Conservation (phyloP, 2,888 invertebrate species). For the Liodrosophila aerea region DNA sequence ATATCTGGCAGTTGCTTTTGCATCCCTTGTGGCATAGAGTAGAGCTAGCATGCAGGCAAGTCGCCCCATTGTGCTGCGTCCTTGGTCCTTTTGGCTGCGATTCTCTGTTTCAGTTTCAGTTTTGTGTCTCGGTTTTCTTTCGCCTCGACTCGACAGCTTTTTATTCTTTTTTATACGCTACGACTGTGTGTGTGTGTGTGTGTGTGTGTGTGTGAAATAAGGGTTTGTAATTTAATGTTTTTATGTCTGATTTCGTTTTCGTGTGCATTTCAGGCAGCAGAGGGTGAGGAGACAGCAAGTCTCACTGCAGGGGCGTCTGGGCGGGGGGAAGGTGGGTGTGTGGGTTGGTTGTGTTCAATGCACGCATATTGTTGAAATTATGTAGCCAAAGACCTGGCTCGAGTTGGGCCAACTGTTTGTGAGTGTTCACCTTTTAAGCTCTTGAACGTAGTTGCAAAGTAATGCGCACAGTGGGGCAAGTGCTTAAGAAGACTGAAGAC, state of each 20-base stretch:
- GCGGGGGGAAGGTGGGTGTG: constrained; percentile 10
- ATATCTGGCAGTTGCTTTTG: constrained; percentile 73
- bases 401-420: constrained; percentile 12
- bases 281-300: constrained; percentile 7
- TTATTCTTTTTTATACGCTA: constrained; percentile 47
- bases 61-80: constrained; percentile 61
- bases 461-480: constrained; percentile 38
- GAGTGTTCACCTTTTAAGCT: constrained; percentile 65
- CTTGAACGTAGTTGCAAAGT: constrained; percentile 36
- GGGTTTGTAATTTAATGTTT: constrained; percentile 80
- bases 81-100: constrained; percentile 63
- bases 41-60: constrained; percentile 31
- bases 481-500: neutral
- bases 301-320: constrained; percentile 17
- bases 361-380: constrained; percentile 80
- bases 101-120: constrained; percentile 68
- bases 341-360: constrained; percentile 48
- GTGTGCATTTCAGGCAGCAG: constrained; percentile 21
- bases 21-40: constrained; percentile 65
- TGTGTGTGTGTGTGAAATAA: constrained; percentile 68
- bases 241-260: constrained; percentile 79
- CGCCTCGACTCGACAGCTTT: constrained; percentile 40
- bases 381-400: constrained; percentile 60
- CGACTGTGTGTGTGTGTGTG: constrained; percentile 29
- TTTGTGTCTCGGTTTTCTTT: constrained; percentile 61